Evolutionary conservation across 2,888 invertebrate species (phyloP).

Genomic region (Dichetophora obliterata): DNA sequence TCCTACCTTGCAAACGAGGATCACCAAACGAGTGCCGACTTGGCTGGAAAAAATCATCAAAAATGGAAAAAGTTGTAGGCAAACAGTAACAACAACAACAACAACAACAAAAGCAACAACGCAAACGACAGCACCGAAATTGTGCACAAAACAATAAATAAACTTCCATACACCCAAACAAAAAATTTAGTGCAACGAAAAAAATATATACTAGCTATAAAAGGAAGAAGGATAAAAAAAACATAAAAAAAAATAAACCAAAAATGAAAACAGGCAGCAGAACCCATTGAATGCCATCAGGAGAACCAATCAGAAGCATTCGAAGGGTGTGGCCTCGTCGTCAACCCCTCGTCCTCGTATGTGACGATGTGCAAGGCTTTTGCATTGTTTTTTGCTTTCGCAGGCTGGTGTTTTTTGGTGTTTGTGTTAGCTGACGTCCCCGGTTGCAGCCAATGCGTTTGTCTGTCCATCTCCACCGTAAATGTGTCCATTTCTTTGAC

Average conservation of each 20-base stretch:
- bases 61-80: background rate
- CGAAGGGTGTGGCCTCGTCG: constrained; percentile 53
- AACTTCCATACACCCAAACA: constrained; percentile 44
- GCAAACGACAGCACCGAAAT: background rate
- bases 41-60: background rate
- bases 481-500: background rate
- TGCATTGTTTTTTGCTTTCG: constrained; percentile 23
- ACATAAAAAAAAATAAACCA: constrained; percentile 16
- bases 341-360: constrained; percentile 42
- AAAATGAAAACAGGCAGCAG: constrained; percentile 12
- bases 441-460: background rate
- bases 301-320: constrained; percentile 52
- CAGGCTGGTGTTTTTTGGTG: too few species aligned
- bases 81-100: constrained; percentile 18
- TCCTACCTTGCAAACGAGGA: background rate
- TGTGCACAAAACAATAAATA: constrained; percentile 46
- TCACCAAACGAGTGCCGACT: constrained; percentile 6
- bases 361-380: constrained; percentile 21
- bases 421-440: background rate
- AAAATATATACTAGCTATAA: constrained; percentile 30
- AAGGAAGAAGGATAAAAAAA: constrained; percentile 41
- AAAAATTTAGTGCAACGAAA: constrained; percentile 19
- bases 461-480: constrained; percentile 1
- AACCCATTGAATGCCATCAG: constrained; percentile 35
- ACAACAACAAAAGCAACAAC: constrained; percentile 11